Evolutionary conservation across 2,113 vertebrate genomes (phyloP).

Genomic region (Microcebus lehilahytsara): DNA sequence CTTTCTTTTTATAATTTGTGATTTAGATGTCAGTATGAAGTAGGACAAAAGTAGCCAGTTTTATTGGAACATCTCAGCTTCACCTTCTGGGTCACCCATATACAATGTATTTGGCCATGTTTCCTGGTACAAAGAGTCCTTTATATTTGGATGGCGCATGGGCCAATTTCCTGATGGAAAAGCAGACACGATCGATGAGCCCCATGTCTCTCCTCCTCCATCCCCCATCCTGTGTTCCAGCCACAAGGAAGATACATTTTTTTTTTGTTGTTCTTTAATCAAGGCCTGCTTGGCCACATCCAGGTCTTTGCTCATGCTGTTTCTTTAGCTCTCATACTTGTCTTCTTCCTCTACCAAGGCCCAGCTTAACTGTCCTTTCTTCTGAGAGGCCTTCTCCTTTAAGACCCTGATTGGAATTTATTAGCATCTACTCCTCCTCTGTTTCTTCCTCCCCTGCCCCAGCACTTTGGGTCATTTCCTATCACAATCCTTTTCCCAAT

Average conservation of each 20-base stretch:
- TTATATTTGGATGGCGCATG: slow-evolving; percentile 3
- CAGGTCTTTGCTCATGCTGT: neutral
- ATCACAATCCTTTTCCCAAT: neutral
- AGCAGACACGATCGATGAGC: neutral
- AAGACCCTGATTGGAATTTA: neutral
- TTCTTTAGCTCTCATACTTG: neutral
- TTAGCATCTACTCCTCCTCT: neutral
- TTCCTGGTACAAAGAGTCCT: neutral
- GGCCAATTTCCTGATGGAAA: slow-evolving; percentile 31
- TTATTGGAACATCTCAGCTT: neutral
- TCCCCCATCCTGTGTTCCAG: neutral
- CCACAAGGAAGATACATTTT: neutral
- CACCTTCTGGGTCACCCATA: neutral
- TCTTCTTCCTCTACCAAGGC: neutral
- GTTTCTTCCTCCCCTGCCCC: neutral
- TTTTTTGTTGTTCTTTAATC: neutral
- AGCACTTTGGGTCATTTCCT: neutral
- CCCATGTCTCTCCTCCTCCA: neutral
- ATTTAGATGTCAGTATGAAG: neutral
- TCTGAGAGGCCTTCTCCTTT: neutral
- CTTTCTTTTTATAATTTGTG: neutral
- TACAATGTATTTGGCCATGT: neutral
- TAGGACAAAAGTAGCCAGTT: neutral
- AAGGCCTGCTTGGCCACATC: neutral
- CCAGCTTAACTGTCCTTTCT: neutral